Base-by-base conservation (phyloP, 2,888 invertebrate genomes). In the Nomada ruficornis region DNA sequence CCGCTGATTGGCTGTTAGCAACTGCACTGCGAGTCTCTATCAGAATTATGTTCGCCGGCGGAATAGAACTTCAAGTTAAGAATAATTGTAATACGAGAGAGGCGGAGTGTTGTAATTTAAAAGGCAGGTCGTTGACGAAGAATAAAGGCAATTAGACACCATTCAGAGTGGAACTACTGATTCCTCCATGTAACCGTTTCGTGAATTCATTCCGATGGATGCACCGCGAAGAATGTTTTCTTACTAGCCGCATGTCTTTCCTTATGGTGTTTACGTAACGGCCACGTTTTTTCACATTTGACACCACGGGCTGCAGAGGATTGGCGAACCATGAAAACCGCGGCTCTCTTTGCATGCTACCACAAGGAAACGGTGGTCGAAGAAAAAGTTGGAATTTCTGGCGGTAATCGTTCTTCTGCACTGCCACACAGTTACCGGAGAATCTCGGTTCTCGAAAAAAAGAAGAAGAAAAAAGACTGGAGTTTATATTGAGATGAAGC, bases 261-360 rank as follows among this genome's bases (percentile, higher is more conserved):
- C 13, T 64, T 42, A 50, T 11, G 57, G 52, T 73, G 80, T 81
- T 83, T 81, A 77, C 77, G 81, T 68, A 83, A 81, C 67, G 44
- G 50, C 11, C 47, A 1, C 3, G 54, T 2, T 70, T 80, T 57
- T 69, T 77, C 69, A n/a, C 62, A 29, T 65, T 80, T 73, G 68
- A 13, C 69, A 69, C 63, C 50, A 42, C 26, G 47, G n/a, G 59
- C 26, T 68, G 65, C n/a, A 5, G 44, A 42, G 44, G n/a, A 68
- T 55, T 71, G 74, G 77, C 74, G 82, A 77, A 83, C 80, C 82
- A 59, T 80, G 80, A 83, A 80, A 84, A 77, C 80, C 84, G 55
- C 80, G 29, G 67, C 44, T 63, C 65, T 64, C 82, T 82, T 83
- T 78, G 78, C 78, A 81, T 76, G 57, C 62, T 60, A 75, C 81